Evolutionary conservation across 2,888 invertebrate species (phyloP), one percentile per base, ranked within the genome.

Genomic region (Magallana nippona): DNA sequence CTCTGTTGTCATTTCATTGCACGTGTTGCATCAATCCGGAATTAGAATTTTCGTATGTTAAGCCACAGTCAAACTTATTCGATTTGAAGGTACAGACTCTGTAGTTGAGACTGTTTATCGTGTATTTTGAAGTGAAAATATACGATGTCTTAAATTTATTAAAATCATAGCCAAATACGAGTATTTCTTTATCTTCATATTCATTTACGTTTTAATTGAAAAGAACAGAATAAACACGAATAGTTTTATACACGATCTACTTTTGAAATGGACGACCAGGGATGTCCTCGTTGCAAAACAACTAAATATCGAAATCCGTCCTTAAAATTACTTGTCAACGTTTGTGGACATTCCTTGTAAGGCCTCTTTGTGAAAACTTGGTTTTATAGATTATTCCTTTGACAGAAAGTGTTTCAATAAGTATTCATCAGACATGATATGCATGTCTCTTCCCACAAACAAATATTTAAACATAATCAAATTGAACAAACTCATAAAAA

Each of bases 281-380:
- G 96, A 96, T 98, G 99, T 95, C 98, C 98, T 87, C 96, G 98
- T 94, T 99, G 99, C 95, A 98, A 98, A 95, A 98, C 98, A 62
- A 98, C 95, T 79, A 99, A 99, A 95, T 99, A 98, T 94, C 96
- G 98, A 94, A 99, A 99, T 95, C 99, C 99, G 58, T 97, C 98
- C 0, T 95, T 99, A 83, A 98, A 98, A 94, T 96, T 99, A 95
- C 97, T 99, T 97, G 99, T 99, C 87, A 99, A 99, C 94, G 96
- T 98, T 83, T 99, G 99, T 95, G 99, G 99, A 56, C 99, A 99
- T 95, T 97, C 98, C 62, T 95, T 99, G 91, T 94, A 90, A 90
- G 92, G 44, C 5, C 5, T 44, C 44, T 32, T 32, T 8, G 44
- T 44, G 44, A 44, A 5, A 44, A 44, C 5, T 44, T 44, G 44